Evolutionary conservation across 2,113 vertebrate species (phyloP).

Genomic region (Microtus montanus): DNA sequence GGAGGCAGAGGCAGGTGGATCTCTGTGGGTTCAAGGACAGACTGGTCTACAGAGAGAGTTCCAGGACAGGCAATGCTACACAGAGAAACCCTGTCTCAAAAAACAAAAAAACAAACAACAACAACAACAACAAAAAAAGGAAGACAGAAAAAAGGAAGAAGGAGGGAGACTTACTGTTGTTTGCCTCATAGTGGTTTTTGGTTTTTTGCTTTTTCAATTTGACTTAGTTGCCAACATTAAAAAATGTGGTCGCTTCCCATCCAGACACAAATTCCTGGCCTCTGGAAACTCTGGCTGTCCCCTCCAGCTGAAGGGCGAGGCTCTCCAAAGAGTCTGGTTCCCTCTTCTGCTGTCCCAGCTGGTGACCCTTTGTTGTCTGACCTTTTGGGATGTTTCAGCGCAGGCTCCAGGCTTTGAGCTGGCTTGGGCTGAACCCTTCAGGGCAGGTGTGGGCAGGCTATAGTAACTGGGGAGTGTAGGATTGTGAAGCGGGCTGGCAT

Average conservation of each 20-base stretch:
- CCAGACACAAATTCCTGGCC: constrained; percentile 3
- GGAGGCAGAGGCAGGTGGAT: not conserved
- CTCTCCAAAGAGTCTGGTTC: not conserved
- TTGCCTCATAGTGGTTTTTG: not conserved
- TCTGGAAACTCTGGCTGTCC: constrained; percentile 6
- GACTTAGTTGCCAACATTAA: constrained; percentile 48
- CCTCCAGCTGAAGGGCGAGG: not conserved
- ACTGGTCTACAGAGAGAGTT: not conserved
- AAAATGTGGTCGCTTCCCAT: constrained; percentile 5
- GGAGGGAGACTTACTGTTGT: not conserved
- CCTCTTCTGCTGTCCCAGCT: not conserved
- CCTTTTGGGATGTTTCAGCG: not conserved
- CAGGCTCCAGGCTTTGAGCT: not conserved
- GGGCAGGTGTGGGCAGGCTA: not conserved
- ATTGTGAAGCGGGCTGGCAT: no score
- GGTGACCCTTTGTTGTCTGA: not conserved
- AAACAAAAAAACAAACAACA: not conserved
- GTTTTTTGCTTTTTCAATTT: not conserved
- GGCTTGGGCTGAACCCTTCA: not conserved
- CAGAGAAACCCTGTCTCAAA: not conserved
- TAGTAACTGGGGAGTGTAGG: not conserved
- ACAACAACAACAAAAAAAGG: no score
- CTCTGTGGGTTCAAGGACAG: not conserved
- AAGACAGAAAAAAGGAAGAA: not conserved
- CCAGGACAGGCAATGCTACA: not conserved